Evolutionary conservation across 2,113 vertebrate genomes (phyloP), one percentile per base, ranked within the genome.

Genomic region (Heteronetta atricapilla): DNA sequence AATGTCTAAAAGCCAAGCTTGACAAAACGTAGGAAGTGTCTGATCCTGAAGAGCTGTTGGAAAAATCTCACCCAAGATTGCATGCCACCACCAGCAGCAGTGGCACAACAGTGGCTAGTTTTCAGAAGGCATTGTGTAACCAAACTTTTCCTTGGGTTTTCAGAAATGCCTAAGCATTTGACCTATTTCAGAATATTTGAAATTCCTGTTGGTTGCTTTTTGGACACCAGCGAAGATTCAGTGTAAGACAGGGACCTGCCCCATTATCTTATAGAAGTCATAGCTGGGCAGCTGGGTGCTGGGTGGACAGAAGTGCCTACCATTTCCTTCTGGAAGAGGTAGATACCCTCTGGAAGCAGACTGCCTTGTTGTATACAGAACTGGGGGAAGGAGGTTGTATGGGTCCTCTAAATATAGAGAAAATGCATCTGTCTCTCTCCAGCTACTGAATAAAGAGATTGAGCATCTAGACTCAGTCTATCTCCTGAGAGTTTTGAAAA

Each of bases 1-100:
- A 96, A 93, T 87, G 40, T 81, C 87, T 94, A 92, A 92, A 96
- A 97, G 86, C 92, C 96, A 86, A 85, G 88, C 68, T 64, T 94
- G 92, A 93, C 66, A 68, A 94, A 93, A 48, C 92, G 83, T 96
- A 88, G 77, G 93, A 88, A 93, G 84, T 72, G 86, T 85, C 81
- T 97, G 94, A 94, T 86, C 70, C 84, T 91, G 66, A 93, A 84
- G 62, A 89, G 59, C 34, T 90, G 26, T 69, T 91, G 87, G 81
- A 95, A 94, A 90, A 93, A 73, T 89, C 38, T 89, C 74, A n/a
- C 67, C 70, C 69, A 89, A 48, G 70, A 82, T 36, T 87, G 58
- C 77, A 66, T 66, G 86, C 58, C 58, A 64, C 74, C 38, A 68
- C 23, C 33, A 68, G 34, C 62, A 90, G 38, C 69, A 78, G 0